A percentile compares a stretch with the other conserved stretches of the same genome.
Conservation (phyloP, 2,797 vertebrate genomes). For the Eulemur mongoz region DNA sequence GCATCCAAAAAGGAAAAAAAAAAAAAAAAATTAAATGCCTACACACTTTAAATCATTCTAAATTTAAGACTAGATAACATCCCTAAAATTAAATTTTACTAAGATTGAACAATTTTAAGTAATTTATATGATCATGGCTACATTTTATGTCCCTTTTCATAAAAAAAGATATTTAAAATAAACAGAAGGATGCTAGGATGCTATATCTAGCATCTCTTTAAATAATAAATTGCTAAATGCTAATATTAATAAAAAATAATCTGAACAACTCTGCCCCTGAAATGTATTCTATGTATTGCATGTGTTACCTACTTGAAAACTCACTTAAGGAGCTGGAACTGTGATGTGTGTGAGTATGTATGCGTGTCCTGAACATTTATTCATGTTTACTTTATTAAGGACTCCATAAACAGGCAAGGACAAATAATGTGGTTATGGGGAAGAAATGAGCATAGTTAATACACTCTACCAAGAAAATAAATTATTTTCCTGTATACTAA, state of each 20-base stretch:
- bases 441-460: conserved; percentile 48
- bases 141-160: conserved; percentile 76
- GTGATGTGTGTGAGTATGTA: not conserved
- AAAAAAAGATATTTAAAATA: conserved; percentile 71
- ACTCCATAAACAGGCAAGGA: conserved; percentile 44
- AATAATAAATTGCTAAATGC: conserved; percentile 63
- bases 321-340: conserved; percentile 58
- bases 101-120: conserved; percentile 33
- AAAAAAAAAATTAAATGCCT: conserved; percentile 40
- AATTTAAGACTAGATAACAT: conserved; percentile 47
- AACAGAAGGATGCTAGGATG: conserved; percentile 29
- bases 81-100: conserved; percentile 61
- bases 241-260: conserved; percentile 72
- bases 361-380: not conserved
- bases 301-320: conserved; percentile 65
- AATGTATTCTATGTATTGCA: conserved; percentile 62
- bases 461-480: conserved; percentile 68
- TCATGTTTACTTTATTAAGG: conserved; percentile 40
- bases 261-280: conserved; percentile 62
- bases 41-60: conserved; percentile 55
- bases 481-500: conserved; percentile 56
- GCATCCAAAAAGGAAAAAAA: not conserved
- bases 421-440: not conserved
- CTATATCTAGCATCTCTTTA: conserved; percentile 77
- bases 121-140: conserved; percentile 56